A percentile compares a stretch with the other conserved stretches of the same genome.
These are phyloP conservation scores for Plusia festucae DNA, from an alignment of 2,888 invertebrate genomes.

Conservation along the genomic window DNA sequence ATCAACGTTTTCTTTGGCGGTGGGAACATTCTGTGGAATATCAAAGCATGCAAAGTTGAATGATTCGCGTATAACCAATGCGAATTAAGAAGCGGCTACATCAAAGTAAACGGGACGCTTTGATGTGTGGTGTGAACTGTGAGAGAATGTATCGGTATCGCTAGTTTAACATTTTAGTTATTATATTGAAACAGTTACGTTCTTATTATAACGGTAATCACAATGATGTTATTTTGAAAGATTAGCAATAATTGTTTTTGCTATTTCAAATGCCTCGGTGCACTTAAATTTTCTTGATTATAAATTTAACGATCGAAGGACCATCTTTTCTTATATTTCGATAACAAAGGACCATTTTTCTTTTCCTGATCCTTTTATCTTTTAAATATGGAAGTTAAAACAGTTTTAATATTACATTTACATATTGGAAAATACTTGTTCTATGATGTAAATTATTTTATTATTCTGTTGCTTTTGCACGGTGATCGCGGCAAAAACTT, in stretches of 20 bases:
- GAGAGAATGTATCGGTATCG: slow-evolving; percentile 16
- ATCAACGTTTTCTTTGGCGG: slow-evolving; percentile 44
- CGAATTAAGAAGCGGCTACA: slow-evolving; percentile 64
- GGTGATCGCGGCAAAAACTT: too few relatives aligned
- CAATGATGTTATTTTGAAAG: background rate
- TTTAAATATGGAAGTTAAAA: background rate
- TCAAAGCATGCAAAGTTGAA: slow-evolving; percentile 64
- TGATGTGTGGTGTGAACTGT: slow-evolving; percentile 45
- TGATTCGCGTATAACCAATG: slow-evolving; percentile 63
- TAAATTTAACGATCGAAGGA: background rate
- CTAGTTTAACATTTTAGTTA: background rate
- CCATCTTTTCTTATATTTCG: background rate
- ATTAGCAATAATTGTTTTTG: background rate
- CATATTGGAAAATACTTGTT: too few relatives aligned
- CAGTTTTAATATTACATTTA: background rate
- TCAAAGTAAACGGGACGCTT: slow-evolving; percentile 59
- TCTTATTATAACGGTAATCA: background rate
- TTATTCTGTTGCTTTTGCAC: too few relatives aligned
- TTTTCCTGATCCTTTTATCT: background rate
- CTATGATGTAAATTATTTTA: too few relatives aligned
- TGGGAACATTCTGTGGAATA: slow-evolving; percentile 52
- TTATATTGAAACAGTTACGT: background rate
- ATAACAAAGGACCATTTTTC: background rate
- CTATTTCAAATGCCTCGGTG: background rate
- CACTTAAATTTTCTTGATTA: background rate